A percentile compares a stretch with the other conserved stretches of the same genome.
These are phyloP conservation scores for Mugil cephalus DNA, from an alignment of 2,113 vertebrate species.

Conservation along the genomic window DNA sequence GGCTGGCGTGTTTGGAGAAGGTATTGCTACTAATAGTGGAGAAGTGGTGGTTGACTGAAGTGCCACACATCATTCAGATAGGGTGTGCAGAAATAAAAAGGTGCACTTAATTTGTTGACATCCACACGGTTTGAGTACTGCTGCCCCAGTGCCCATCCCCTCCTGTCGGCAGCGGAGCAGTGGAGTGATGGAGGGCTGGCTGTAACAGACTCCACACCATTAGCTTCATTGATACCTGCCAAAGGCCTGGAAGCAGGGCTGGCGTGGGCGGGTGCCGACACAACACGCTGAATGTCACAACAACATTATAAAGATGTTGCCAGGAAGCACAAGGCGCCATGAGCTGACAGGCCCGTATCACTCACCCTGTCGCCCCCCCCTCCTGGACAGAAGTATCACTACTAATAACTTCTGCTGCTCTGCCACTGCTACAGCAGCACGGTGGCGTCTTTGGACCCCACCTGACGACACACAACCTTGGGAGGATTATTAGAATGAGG, in stretches of 20 bases:
- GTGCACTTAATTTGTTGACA: background rate
- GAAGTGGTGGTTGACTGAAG: constrained; percentile 35
- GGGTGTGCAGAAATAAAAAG: constrained; percentile 7
- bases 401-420: background rate
- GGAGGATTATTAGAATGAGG: background rate
- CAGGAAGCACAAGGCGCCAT: constrained; percentile 23
- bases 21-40: constrained; percentile 14
- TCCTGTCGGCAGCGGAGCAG: background rate
- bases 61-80: constrained; percentile 32
- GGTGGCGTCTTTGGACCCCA: background rate
- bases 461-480: too few relatives aligned
- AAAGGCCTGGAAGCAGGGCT: background rate
- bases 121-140: background rate
- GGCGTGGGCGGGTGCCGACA: constrained; percentile 13
- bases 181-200: constrained; percentile 32
- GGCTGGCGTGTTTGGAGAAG: background rate
- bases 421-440: background rate
- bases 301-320: constrained; percentile 63
- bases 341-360: constrained; percentile 48
- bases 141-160: background rate
- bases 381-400: background rate
- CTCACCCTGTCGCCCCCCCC: constrained; percentile 19
- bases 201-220: constrained; percentile 51
- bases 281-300: constrained; percentile 35
- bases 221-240: constrained; percentile 66